A percentile compares a stretch with the other conserved stretches of the same genome.
These are phyloP conservation scores for Tiaroga cobitis DNA, from an alignment of 2,797 vertebrate genomes.

Conservation along the genomic window DNA sequence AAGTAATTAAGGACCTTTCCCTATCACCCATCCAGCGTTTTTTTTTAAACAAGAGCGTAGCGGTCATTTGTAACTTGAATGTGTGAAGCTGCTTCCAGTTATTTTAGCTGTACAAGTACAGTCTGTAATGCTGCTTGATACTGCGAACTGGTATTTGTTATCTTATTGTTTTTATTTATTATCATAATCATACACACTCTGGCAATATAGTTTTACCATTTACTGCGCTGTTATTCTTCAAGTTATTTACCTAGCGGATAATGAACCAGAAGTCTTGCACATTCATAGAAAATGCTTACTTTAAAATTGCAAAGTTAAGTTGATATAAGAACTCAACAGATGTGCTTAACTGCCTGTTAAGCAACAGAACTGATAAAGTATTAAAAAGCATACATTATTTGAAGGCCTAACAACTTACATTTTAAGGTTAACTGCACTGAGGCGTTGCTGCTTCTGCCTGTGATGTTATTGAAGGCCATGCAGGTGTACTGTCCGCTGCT, in stretches of 20 bases:
- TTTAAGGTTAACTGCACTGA: constrained; percentile 50
- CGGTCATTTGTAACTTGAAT: background rate
- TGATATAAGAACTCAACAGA: background rate
- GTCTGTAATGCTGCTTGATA: background rate
- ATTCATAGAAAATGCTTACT: background rate
- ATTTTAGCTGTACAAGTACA: background rate
- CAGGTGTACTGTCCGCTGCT: constrained; percentile 74
- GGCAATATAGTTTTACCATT: background rate
- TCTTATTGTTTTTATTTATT: background rate
- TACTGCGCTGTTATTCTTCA: background rate
- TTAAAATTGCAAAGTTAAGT: background rate
- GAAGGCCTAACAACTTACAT: background rate
- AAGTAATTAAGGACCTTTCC: background rate
- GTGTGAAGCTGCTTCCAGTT: too few species aligned
- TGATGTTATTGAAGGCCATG: constrained; percentile 69
- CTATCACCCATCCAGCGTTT: background rate
- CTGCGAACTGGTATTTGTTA: background rate
- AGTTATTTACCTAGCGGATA: background rate
- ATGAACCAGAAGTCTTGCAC: background rate
- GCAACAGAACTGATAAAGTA: background rate
- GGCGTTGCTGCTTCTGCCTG: constrained; percentile 54
- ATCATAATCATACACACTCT: background rate
- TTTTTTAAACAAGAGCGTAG: background rate
- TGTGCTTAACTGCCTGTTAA: background rate
- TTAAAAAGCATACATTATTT: background rate